phyloP scores from a whole-genome alignment of 2,797 vertebrate genomes.

The Eulemur rubriventer region DNA sequence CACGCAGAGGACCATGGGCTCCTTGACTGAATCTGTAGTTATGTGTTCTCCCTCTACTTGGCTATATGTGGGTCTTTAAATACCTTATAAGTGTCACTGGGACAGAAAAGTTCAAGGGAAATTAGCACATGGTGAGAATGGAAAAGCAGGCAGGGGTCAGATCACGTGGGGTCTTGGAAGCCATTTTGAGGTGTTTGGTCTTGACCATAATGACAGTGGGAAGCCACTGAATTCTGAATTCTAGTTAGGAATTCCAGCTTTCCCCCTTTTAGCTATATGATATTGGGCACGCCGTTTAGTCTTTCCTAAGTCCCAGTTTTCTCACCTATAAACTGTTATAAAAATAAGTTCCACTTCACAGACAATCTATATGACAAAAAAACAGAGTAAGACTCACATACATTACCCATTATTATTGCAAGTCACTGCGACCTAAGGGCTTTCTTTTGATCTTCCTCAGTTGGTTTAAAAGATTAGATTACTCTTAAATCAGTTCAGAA shows the following conservation, averaged over 20 bases:
- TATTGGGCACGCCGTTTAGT: neutral
- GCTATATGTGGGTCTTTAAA: neutral
- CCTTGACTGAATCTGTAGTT: neutral
- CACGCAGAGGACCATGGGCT: neutral
- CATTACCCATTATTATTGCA: neutral
- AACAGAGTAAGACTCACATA: neutral
- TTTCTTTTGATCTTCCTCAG: conserved; percentile 4
- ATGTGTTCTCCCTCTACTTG: neutral
- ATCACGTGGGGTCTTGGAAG: neutral
- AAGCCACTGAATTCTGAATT: neutral
- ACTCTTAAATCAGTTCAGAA: neutral
- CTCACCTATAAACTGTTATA: conserved; percentile 18
- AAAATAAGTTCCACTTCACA: neutral
- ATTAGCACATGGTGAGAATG: neutral
- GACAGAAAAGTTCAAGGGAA: neutral
- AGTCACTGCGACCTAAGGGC: neutral
- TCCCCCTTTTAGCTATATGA: neutral
- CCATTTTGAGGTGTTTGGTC: neutral
- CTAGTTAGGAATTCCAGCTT: neutral
- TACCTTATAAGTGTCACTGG: neutral
- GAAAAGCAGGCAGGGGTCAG: neutral
- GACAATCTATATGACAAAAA: neutral
- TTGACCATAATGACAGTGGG: neutral
- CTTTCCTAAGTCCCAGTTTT: neutral
- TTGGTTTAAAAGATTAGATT: neutral